These are phyloP conservation scores for Magallana angulata DNA, from an alignment of 1,140 invertebrate species.

Conservation along the genomic window DNA sequence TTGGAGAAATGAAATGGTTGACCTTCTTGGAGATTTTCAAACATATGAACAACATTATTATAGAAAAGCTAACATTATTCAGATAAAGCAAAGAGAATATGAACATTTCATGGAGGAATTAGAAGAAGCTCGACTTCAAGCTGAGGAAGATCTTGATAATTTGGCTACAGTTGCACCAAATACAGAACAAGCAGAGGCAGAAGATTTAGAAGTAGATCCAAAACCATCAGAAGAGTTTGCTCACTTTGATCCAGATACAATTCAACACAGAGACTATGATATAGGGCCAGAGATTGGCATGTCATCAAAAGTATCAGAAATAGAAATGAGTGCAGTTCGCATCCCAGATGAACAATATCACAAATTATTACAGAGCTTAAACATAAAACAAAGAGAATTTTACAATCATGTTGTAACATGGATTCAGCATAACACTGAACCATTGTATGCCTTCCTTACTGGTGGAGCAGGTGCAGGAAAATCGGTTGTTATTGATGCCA, in stretches of 20 bases:
- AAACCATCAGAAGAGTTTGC: constrained; percentile 41
- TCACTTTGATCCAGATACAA: constrained; percentile 51
- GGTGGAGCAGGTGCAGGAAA: constrained; percentile 61
- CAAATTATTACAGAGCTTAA: constrained; percentile 40
- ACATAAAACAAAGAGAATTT: constrained; percentile 53
- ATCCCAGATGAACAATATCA: constrained; percentile 45
- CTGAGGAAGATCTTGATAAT: no score
- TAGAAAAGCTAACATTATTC: no score
- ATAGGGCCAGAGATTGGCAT: constrained; percentile 38
- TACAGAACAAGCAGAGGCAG: no score
- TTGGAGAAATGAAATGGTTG: no score
- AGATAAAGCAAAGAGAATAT: no score
- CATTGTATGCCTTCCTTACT: constrained; percentile 51
- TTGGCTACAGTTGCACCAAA: no score
- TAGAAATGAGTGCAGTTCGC: constrained; percentile 42
- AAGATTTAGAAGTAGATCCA: no score
- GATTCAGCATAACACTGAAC: constrained; percentile 43
- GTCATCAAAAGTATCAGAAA: constrained; percentile 13
- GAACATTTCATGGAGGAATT: no score
- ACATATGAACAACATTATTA: no score
- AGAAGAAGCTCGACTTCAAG: no score
- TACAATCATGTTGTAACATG: constrained; percentile 48
- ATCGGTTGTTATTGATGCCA: constrained; percentile 51
- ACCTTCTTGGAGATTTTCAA: no score
- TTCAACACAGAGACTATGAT: constrained; percentile 49